Percentiles rank a stretch among this genome's conserved stretches.
Evolutionary conservation across 2,888 invertebrate species (phyloP).

Genomic region (Melipona beecheii): DNA sequence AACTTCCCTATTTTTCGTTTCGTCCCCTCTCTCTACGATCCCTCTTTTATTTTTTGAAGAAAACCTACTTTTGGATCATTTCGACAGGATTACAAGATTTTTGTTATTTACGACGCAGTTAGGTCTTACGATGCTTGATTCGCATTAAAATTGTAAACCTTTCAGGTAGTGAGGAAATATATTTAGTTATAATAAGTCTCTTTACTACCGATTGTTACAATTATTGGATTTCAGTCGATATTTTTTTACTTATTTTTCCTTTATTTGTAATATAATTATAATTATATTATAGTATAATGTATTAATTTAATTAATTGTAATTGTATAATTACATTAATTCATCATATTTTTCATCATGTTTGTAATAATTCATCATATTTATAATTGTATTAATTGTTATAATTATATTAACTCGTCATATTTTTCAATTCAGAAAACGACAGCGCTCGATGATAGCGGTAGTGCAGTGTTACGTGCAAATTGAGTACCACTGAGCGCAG

Average conservation of each 20-base stretch:
- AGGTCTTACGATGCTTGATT: background rate
- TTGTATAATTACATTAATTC: too few relatives aligned
- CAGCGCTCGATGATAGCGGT: background rate
- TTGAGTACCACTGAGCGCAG: conserved; percentile 34
- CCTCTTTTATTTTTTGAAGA: background rate
- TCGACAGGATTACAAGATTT: too few relatives aligned
- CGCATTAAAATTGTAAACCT: background rate
- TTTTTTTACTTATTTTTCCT: too few relatives aligned
- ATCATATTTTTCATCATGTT: too few relatives aligned
- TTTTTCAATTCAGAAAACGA: background rate
- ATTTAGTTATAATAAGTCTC: background rate
- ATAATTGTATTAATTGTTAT: too few relatives aligned
- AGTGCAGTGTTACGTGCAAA: background rate
- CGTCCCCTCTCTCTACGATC: background rate
- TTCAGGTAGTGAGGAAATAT: background rate
- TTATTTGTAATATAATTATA: too few relatives aligned
- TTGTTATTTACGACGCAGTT: too few relatives aligned
- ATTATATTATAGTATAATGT: too few relatives aligned
- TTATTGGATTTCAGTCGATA: background rate
- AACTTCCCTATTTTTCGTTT: background rate
- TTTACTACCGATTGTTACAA: background rate
- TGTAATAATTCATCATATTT: too few relatives aligned
- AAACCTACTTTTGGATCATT: too few relatives aligned
- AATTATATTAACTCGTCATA: background rate
- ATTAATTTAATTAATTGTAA: too few relatives aligned